Percentiles rank a stretch among this genome's conserved stretches.
Evolutionary conservation across 2,888 invertebrate species (phyloP).

Genomic region (Melangyna quadrimaculata): DNA sequence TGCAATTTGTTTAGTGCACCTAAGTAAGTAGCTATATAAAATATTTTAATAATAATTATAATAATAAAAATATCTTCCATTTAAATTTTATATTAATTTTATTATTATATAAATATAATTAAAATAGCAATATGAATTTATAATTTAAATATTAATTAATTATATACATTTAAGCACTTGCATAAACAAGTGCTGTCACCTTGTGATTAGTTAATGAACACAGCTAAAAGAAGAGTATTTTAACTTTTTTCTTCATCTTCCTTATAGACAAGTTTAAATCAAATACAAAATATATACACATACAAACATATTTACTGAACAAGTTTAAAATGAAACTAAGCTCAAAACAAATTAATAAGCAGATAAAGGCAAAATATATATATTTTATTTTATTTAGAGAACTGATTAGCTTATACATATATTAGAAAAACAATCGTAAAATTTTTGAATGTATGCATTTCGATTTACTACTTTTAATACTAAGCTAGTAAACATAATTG

Average conservation of each 20-base stretch:
- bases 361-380: constrained; percentile 56
- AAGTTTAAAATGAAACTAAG: constrained; percentile 1
- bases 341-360: constrained; percentile 24
- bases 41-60: neutral
- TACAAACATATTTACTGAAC: neutral
- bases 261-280: constrained; percentile 29
- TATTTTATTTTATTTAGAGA: constrained; percentile 63
- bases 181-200: constrained; percentile 30
- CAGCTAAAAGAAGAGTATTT: constrained; percentile 56
- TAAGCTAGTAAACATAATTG: constrained; percentile 32
- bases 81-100: constrained; percentile 19
- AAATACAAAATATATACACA: neutral
- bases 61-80: constrained; percentile 58
- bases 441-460: constrained; percentile 55
- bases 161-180: constrained; percentile 38
- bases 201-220: constrained; percentile 59
- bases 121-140: constrained; percentile 51
- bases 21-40: constrained; percentile 27
- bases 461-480: constrained; percentile 44
- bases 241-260: constrained; percentile 3
- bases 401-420: constrained; percentile 69
- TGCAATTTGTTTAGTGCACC: constrained; percentile 70
- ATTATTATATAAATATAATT: constrained; percentile 22
- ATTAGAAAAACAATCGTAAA: constrained; percentile 39
- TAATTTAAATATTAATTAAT: constrained; percentile 19